Evolutionary conservation across 2,113 vertebrate genomes (phyloP), one percentile per base, ranked within the genome.

Genomic region (Silurus asotus): DNA sequence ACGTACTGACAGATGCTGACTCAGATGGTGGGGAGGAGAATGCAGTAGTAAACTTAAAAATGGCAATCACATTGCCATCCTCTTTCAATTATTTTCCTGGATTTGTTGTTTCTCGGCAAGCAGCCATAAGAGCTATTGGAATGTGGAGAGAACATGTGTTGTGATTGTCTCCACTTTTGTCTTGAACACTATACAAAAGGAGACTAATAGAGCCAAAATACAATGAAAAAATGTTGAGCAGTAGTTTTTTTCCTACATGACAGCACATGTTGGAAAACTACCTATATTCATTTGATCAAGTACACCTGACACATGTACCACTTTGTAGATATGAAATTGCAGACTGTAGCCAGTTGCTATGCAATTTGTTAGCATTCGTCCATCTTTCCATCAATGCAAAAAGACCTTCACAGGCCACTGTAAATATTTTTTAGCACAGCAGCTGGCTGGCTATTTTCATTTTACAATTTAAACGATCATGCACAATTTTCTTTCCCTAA

Each of bases 61-160:
- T 85, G 67, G 83, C 87, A 89, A 86, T 90, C 88, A 82, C 87
- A 69, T 84, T 88, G 80, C 80, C 82, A 89, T 75, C 75, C 84
- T 87, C 86, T 67, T 84, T 84, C 88, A 72, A 82, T 84, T 84
- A 79, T 86, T 83, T 74, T 84, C 51, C 81, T 78, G 69, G 86
- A 88, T 89, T 86, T 89, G 86, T 85, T 89, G 79, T 82, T 67
- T n/a, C 80, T 83, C 82, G 84, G 89, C 87, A 89, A 65, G 80
- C 76, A 85, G 86, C 89, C 89, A 89, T 88, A 81, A 84, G 80
- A 78, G 37, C 86, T 81, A 87, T 84, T 86, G 65, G 59, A 87
- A 78, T 87, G 85, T 79, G 80, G 51, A 76, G 80, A 58, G 65
- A 81, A 77, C 61, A 62, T 25, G 74, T 77, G 74, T 19, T 85